Percentiles rank a stretch among this genome's conserved stretches.
phyloP scores from a whole-genome alignment of 2,797 vertebrate species.

The Siniperca scherzeri region DNA sequence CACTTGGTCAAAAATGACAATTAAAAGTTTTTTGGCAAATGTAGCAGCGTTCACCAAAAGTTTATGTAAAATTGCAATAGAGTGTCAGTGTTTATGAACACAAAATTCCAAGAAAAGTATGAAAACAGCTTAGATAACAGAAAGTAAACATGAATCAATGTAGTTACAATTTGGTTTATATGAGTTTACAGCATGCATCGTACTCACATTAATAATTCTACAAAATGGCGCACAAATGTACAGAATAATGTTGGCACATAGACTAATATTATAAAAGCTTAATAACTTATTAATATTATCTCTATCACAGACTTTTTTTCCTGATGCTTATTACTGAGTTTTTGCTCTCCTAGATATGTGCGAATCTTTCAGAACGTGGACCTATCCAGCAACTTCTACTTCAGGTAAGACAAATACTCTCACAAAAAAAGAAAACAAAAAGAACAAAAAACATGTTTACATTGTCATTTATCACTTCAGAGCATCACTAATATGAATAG shows the following conservation, averaged over 20 bases:
- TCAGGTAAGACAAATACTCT: constrained; percentile 87
- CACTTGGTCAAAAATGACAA: neutral
- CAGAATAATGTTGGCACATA: neutral
- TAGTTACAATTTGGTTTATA: neutral
- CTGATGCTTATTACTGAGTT: neutral
- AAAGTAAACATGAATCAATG: neutral
- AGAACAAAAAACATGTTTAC: neutral
- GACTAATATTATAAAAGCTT: neutral
- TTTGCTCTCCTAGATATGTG: constrained; percentile 89
- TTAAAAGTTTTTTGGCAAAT: neutral
- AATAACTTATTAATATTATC: neutral
- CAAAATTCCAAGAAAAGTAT: no score
- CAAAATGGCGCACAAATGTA: neutral
- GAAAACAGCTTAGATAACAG: no score
- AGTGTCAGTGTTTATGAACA: neutral
- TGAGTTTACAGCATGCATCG: neutral
- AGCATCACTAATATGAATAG: neutral
- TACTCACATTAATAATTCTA: neutral
- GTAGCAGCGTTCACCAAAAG: neutral
- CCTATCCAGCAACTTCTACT: constrained; percentile 99
- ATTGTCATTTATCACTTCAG: neutral
- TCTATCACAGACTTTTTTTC: neutral
- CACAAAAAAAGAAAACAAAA: neutral
- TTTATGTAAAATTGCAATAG: neutral
- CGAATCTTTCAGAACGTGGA: constrained; percentile 99